Evolutionary conservation across 2,797 vertebrate genomes (phyloP), one percentile per base, ranked within the genome.

Genomic region (Enteromius paludinosus): DNA sequence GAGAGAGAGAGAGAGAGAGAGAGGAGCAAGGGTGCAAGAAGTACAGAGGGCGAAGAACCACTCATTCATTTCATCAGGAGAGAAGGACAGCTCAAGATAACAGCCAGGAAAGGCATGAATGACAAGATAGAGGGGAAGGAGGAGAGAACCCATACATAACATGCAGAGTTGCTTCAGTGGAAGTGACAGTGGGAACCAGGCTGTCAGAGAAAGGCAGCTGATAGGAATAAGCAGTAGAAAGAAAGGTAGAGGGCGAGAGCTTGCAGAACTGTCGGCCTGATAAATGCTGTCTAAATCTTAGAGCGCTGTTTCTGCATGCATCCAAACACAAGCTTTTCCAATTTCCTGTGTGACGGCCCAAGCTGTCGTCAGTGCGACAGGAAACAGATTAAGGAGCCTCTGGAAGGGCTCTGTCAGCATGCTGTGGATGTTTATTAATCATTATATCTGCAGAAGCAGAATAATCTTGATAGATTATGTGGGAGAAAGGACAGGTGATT

Each of bases 341-440:
- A 83, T 85, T 84, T 87, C 80, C 83, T 80, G 64, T 86, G 70
- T 88, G 83, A 84, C 78, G 80, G 74, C 41, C 68, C 68, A 83
- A 79, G 80, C 79, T 85, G 73, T 74, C 52, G 69, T 12, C 52
- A 69, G 74, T 73, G 30, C 56, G 43, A 82, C 84, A 85, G 82
- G 70, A 87, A 86, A 83, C 75, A 59, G 86, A 84, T 88, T 66
- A 86, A 82, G 76, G 78, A 45, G 74, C 41, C 73, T 84, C 61
- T 77, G 56, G 83, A 83, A 83, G 47, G 35, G 62, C 69, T 85
- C 84, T 52, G 84, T 82, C 83, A 84, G 85, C 49, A 30, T 54
- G 49, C 25, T 28, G 41, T 76, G 35, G 73, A 78, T 47, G n/a
- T 83, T 85, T 86, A 86, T 90, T 88, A 88, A 88, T 88, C 80